Percentiles rank a stretch among this genome's conserved stretches.
Conservation (phyloP, 2,113 vertebrate species). For the Glareola pratincola region DNA sequence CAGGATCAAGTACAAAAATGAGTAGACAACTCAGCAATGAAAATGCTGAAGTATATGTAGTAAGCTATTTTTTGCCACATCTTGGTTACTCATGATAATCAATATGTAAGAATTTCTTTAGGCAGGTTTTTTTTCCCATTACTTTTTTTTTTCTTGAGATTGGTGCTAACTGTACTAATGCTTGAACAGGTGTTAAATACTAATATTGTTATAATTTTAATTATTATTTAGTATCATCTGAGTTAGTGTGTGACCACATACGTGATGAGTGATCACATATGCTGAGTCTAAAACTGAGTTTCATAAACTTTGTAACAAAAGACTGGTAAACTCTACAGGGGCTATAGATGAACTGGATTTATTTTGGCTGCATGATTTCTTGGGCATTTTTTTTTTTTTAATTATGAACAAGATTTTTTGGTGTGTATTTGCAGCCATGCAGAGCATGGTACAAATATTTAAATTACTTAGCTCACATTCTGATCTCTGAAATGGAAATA, state of each 20-base stretch:
- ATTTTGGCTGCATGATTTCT: background rate
- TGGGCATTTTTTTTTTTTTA: background rate
- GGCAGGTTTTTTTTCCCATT: background rate
- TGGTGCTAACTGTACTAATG: background rate
- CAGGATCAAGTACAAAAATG: background rate
- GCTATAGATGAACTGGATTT: background rate
- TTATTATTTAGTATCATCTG: background rate
- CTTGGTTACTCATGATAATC: background rate
- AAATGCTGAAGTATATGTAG: background rate
- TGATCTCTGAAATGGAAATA: background rate
- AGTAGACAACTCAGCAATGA: background rate
- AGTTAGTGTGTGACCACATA: background rate
- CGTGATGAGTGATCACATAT: background rate
- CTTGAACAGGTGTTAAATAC: background rate
- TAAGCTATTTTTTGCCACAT: background rate
- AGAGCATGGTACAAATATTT: background rate
- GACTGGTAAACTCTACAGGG: background rate
- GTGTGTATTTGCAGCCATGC: background rate
- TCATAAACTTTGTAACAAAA: background rate
- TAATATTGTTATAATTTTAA: background rate
- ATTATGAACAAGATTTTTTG: background rate
- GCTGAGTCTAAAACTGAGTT: background rate
- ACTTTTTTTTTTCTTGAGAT: background rate
- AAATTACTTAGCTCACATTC: background rate
- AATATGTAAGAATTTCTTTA: background rate